Base-by-base conservation (phyloP, 2,888 invertebrate species). In the Drosophila nr. perissopoda region DNA sequence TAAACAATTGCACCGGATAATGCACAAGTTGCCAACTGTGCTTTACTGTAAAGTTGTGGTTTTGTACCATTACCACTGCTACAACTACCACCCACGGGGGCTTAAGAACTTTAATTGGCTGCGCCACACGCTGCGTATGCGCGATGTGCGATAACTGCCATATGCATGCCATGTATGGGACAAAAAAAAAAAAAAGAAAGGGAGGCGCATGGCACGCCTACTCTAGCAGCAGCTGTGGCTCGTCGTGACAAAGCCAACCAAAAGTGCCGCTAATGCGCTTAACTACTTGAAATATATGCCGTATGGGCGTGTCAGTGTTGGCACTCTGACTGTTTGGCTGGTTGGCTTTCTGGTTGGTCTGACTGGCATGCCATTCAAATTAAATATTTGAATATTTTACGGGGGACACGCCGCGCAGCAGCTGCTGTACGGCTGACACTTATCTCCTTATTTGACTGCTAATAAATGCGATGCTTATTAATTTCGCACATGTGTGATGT, bases 221-320 rank as follows among this genome's bases (percentile, higher is more conserved):
- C 63, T 63, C 25, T 40, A 21, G 51, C 53, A 27, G 45, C 45
- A 45, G 45, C 53, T n/a, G 45, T 45, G 40, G 58, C 42, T 60
- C 63, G 58, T 57, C 60, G 51, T 69, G 76, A 72, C 78, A 78
- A 80, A 80, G 80, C 78, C 80, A 78, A 87, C 87, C 85, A 76
- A 85, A 85, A 88, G 87, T 85, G 87, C 76, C 85, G 86, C 87
- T 87, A 87, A 87, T 87, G 87, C 87, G 87, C 87, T 87, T 87
- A 87, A 87, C 87, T 87, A 87, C 89, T 89, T 87, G 86, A 87
- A 89, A 85, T 85, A 85, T 88, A 79, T 87, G 78, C 78, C 81
- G 67, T 76, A 71, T 62, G 74, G 54, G 54, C 16, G 36, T 49
- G 78, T 64, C 42, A 11, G 36, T 49, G 45, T 25, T 45, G 65